Conservation (phyloP, 1,140 invertebrate species). For the Pseudomyrmex gracilis region DNA sequence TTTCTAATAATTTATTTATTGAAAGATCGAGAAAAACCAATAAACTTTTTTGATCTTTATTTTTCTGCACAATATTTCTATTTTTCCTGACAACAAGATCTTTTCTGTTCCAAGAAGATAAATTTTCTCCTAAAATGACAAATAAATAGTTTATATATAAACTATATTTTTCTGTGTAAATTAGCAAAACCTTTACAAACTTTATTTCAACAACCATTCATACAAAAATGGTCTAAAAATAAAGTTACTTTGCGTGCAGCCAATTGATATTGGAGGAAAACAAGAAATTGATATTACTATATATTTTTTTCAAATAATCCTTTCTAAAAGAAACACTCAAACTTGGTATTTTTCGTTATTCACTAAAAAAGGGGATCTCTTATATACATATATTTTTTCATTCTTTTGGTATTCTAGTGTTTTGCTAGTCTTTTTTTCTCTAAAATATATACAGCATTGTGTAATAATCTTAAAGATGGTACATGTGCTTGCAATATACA, state of each 20-base stretch:
- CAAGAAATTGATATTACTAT: constrained; percentile 12
- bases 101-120: neutral
- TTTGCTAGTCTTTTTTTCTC: constrained; percentile 41
- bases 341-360: constrained; percentile 35
- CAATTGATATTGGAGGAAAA: neutral
- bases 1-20: neutral
- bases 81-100: neutral
- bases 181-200: neutral
- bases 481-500: constrained; percentile 38
- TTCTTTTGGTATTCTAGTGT: constrained; percentile 49
- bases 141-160: constrained; percentile 11
- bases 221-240: constrained; percentile 20
- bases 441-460: constrained; percentile 14
- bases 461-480: constrained; percentile 38
- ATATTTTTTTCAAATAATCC: neutral
- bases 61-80: neutral
- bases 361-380: neutral
- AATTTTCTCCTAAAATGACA: neutral
- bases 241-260: constrained; percentile 3
- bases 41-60: neutral
- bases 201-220: neutral
- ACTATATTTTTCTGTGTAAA: neutral
- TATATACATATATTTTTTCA: constrained; percentile 1
- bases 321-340: constrained; percentile 37
- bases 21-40: constrained; percentile 7